phyloP scores from a whole-genome alignment of 2,888 invertebrate genomes.

The Agonopterix alstromeriana region DNA sequence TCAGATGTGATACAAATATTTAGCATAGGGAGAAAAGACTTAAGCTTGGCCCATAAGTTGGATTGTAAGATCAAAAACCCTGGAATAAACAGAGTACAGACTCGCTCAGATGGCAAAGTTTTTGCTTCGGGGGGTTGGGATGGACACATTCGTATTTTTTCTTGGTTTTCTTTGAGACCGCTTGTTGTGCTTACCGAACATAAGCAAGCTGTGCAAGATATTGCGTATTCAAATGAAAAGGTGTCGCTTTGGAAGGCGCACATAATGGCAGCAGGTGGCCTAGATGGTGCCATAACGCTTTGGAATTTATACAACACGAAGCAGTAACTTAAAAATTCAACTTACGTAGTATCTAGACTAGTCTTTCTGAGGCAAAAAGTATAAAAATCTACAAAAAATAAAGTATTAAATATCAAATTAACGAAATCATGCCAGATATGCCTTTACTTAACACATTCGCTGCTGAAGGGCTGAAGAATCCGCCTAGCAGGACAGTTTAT shows the following conservation, averaged over 20 bases:
- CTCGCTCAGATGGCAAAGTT: slow-evolving; percentile 83
- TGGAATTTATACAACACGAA: slow-evolving; percentile 86
- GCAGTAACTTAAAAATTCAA: slow-evolving; percentile 29
- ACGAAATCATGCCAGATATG: slow-evolving; percentile 39
- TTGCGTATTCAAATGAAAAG: slow-evolving; percentile 80
- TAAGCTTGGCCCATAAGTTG: slow-evolving; percentile 73
- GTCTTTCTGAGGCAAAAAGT: slow-evolving; percentile 13
- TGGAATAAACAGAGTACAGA: slow-evolving; percentile 82
- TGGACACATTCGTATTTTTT: slow-evolving; percentile 84
- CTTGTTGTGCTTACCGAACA: slow-evolving; percentile 86
- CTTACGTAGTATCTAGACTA: slow-evolving; percentile 10
- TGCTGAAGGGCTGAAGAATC: neutral
- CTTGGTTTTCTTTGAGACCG: slow-evolving; percentile 85
- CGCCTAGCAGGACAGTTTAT: too few relatives aligned
- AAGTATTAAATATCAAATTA: slow-evolving; percentile 7
- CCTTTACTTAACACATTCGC: slow-evolving; percentile 31
- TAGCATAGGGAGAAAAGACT: slow-evolving; percentile 72
- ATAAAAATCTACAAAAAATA: slow-evolving; percentile 9
- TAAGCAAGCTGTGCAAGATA: slow-evolving; percentile 81
- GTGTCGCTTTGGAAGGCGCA: slow-evolving; percentile 83
- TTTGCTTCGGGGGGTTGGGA: slow-evolving; percentile 88
- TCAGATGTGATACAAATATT: slow-evolving; percentile 80
- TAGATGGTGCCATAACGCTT: slow-evolving; percentile 85
- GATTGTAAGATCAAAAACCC: slow-evolving; percentile 83
- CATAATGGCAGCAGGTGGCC: slow-evolving; percentile 86